Evolutionary conservation across 2,888 invertebrate genomes (phyloP), one percentile per base, ranked within the genome.

Genomic region (Agriopis marginaria): DNA sequence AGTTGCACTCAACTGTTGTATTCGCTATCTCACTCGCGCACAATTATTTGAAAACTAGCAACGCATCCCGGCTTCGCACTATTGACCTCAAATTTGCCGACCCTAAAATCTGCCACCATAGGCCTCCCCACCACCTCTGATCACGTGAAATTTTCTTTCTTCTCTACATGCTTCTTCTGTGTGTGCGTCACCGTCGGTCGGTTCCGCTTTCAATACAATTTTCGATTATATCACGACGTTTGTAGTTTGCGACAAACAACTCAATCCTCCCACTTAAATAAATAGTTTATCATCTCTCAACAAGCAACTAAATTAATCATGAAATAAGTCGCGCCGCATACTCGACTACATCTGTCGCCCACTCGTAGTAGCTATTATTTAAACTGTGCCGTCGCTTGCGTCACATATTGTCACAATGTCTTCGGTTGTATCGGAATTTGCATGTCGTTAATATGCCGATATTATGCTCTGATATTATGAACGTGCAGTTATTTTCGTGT

Each of bases 391-490:
- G 23, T 39, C 5, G 12, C 53, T 53, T 50, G 60, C 60, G 50
- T 50, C 60, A 61, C 49, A 17, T 40, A 50, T 39, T 51, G 56
- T 65, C 58, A 49, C 63, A 49, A 44, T 54, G 45, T 14, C 40
- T 54, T 65, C 61, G 58, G 12, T 23, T 42, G 63, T 40, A 44
- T 8, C 11, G 40, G 56, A 49, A 71, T 61, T 71, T 60, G 64
- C 66, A 70, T 64, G 47, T 63, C 50, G n/a, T 71, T 71, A 60
- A 61, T 66, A 67, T 66, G 63, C 63, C 7, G 63, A 58, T 62
- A 58, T 49, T 53, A 61, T 55, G 50, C 40, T 60, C 10, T 10
- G 60, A 61, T 70, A 66, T 67, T 61, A 56, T 53, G 56, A 42
- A 54, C 66, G 63, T 70, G 70, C n/a, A 51, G 45, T 11, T 67